Evolutionary conservation across 1,140 invertebrate species (phyloP), one percentile per base, ranked within the genome.

Genomic region (Acromyrmex charruanus): DNA sequence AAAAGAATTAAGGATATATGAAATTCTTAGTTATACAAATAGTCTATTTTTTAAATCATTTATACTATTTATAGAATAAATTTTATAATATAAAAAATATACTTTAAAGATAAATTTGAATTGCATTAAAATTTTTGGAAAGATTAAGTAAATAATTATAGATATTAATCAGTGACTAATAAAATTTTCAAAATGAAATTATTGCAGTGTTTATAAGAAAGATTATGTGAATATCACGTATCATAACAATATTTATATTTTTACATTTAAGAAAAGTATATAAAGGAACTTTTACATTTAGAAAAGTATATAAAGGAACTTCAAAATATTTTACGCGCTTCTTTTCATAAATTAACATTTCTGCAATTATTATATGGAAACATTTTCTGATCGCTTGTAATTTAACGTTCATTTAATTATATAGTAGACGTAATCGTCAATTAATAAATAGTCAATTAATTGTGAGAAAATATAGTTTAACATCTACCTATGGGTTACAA

Each of bases 121-220:
- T 6, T 53, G 51, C 5, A 53, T 58, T 21, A 21, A 21, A 58
- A 58, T 59, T 10, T 1, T 59, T 21, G n/a, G 3, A 21, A 12
- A 25, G 39, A 2, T 68, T 28, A 31, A 53, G 28, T 53, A 21
- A 58, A 7, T 58, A 74, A 1, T 39, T 39, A 5, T 18, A 1
- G 6, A 59, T 75, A 75, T 75, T 75, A 7, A 75, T 75, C 21
- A 39, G 5, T 25, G n/a, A 39, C n/a, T 18, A 25, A 44, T 25
- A 25, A 75, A 0, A 35, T 31, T 14, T 58, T 58, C 2, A 14
- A 12, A 18, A 5, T 53, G 31, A 74, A 72, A 6, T 14, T 44
- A 44, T 44, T 44, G 39, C 39, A 44, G 10, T 3, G 10, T 44
- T 44, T 44, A 44, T 44, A 44, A 44, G 9, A 44, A 77, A 18